These are phyloP conservation scores for Oceanodroma leucorhoa DNA, from an alignment of 2,797 vertebrate genomes.

Conservation along the genomic window DNA sequence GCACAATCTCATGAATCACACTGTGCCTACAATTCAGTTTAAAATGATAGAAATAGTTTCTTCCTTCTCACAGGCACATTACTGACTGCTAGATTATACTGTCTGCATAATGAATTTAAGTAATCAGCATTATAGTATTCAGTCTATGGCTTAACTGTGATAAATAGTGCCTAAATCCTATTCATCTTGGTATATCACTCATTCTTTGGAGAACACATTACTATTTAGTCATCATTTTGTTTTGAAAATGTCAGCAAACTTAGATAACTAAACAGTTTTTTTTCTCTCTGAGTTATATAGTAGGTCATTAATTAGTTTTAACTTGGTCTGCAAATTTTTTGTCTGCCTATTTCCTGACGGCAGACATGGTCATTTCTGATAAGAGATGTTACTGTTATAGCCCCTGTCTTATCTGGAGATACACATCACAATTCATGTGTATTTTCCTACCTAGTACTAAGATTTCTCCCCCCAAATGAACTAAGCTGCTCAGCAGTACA, in stretches of 20 bases:
- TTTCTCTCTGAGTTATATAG: background rate
- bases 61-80: conserved; percentile 62
- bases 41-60: conserved; percentile 42
- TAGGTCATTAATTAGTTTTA: conserved; percentile 22
- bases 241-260: conserved; percentile 74
- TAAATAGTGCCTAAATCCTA: conserved; percentile 70
- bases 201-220: conserved; percentile 67
- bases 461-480: background rate
- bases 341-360: conserved; percentile 20
- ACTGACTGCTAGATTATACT: conserved; percentile 58
- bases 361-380: background rate
- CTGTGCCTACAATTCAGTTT: background rate
- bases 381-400: background rate
- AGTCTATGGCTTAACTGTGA: conserved; percentile 74
- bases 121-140: conserved; percentile 74
- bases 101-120: conserved; percentile 72
- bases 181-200: conserved; percentile 67
- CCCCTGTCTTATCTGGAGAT: background rate
- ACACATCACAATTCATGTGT: background rate
- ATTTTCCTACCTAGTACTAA: background rate
- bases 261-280: conserved; percentile 4
- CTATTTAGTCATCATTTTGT: conserved; percentile 68
- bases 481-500: background rate
- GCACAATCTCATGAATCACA: background rate
- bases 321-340: conserved; percentile 47